Conservation (phyloP, 2,888 invertebrate genomes). For the Macrophya annulata region DNA sequence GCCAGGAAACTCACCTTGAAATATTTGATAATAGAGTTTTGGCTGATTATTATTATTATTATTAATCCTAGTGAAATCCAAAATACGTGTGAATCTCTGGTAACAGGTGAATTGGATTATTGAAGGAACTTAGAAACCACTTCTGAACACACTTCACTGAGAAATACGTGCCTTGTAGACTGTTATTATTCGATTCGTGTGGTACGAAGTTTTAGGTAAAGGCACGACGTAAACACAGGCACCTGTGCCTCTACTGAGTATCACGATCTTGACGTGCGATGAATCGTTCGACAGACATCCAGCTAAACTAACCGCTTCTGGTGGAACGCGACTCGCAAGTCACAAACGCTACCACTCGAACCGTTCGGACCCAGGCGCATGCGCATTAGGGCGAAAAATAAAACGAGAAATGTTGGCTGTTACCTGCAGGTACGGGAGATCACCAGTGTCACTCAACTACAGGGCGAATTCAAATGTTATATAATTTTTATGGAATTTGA, state of each 20-base stretch:
- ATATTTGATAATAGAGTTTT: slow-evolving; percentile 3
- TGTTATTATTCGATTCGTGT: not conserved
- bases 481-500: not conserved
- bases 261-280: slow-evolving; percentile 12
- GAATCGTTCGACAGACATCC: slow-evolving; percentile 43
- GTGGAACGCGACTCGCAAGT: slow-evolving; percentile 3
- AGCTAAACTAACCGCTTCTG: slow-evolving; percentile 35
- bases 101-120: slow-evolving; percentile 2
- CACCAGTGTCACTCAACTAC: slow-evolving; percentile 69
- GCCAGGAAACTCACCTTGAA: slow-evolving; percentile 45
- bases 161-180: not conserved
- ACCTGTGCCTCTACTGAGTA: slow-evolving; percentile 39
- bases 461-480: slow-evolving; percentile 31
- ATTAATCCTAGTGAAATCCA: slow-evolving; percentile 33
- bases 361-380: slow-evolving; percentile 1
- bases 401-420: slow-evolving; percentile 52
- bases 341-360: slow-evolving; percentile 22
- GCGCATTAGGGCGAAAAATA: slow-evolving; percentile 32
- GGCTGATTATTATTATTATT: not conserved
- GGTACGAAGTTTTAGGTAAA: slow-evolving; percentile 14
- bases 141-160: not conserved
- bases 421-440: slow-evolving; percentile 72
- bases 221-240: slow-evolving; percentile 50
- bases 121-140: slow-evolving; percentile 8
- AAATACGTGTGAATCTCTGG: not conserved